Evolutionary conservation across 2,113 vertebrate species (phyloP), one percentile per base, ranked within the genome.

Genomic region (Rhynchomys soricoides): DNA sequence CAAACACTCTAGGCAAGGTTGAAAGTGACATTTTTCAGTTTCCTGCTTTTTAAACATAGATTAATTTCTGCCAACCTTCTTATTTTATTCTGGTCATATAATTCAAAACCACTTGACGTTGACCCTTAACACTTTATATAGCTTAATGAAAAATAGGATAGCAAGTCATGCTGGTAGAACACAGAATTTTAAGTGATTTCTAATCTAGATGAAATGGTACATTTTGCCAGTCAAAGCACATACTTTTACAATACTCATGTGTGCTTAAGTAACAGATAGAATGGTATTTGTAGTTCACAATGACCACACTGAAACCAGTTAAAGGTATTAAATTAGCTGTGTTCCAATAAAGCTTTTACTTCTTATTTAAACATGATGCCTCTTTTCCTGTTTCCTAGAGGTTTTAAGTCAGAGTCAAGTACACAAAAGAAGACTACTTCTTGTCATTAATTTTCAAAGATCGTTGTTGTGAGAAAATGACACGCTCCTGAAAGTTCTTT

Each of bases 101-200:
- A 77, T 31, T 73, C 70, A 97, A 86, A 95, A 34, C 19, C 45
- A 66, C 8, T 15, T 22, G 78, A 94, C 6, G 19, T 5, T 52
- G 88, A 59, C 3, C 68, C 22, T 50, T 59, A 71, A 94, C 57
- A 52, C 12, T 57, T 24, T 64, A 96, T 74, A 83, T 83, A 83
- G 15, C 55, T 95, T 92, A 86, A 82, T 73, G 45, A 95, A 95
- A 95, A 89, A 75, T 71, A 89, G 1, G 9, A 91, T 45, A 62
- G 17, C 4, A 55, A 95, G 22, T 50, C 64, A 55, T n/a, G 13
- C 71, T 90, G 31, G 43, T 3, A 55, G 6, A 86, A 62, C 13
- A 79, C 43, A 70, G 40, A 94, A 77, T 94, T 77, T 78, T 57
- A 89, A 85, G 74, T 64, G n/a, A 81, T 96, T 90, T 82, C 22